Base-by-base conservation (phyloP, 1,140 invertebrate species). In the Oreohelix idahoensis region DNA sequence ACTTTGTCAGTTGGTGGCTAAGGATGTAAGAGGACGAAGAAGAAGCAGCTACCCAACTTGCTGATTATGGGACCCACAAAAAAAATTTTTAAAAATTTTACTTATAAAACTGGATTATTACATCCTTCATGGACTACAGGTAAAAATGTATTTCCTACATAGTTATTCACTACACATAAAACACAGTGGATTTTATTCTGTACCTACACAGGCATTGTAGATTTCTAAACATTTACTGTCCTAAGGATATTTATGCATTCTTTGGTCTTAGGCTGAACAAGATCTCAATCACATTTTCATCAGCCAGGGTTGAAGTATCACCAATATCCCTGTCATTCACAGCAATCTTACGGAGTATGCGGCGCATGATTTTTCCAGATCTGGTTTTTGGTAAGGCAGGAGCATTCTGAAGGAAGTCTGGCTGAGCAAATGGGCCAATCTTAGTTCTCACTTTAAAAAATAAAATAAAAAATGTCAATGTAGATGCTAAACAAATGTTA, bases 281-380 rank as follows among this genome's bases (percentile, higher is more conserved):
- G 23, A 86, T 53, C 5, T 90, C 89, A 66, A 99, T 95, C 80
- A 98, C 95, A 32, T 92, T 93, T 87, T 97, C 96, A 89, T 98
- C 97, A 45, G 97, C 97, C 81, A 99, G 93, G 0, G 98, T 99
- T 20, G 97, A 97, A 0, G 95, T 96, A 91, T 99, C 98, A 10
- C 98, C 98, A 73, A 99, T 95, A 86, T 99, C 95, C 49, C 93
- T 93, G 66, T 96, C 96, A 0, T 96, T 93, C 13, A 92, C 88
- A 0, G 98, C 98, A 20, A 99, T 96, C 94, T 99, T 99, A 74
- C 98, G 94, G 42, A 99, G 92, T 76, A 99, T 96, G 85, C 98
- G 94, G 69, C 98, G 94, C 97, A 99, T 99, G 70, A 99, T 99
- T 93, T 99, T 99, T 4, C 98, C 98, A 1, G 98, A 99, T 58